Conservation (phyloP, 53 echinoderm and acorn worm genomes). For the Astropecten irregularis region DNA sequence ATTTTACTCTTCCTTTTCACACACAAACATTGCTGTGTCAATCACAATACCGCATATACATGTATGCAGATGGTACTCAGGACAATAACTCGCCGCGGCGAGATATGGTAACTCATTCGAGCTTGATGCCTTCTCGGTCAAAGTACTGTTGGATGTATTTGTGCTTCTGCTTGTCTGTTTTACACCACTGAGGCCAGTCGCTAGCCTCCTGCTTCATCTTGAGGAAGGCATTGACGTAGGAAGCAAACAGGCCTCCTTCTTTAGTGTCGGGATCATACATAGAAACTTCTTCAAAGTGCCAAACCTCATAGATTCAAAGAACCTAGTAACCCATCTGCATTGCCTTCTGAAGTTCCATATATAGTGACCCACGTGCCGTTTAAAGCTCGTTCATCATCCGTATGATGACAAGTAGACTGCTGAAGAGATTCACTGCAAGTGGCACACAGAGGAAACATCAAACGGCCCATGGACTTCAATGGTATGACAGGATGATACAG, state of each 20-base stretch:
- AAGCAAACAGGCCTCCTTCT: constrained; percentile 60
- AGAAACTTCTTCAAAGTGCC: constrained; percentile 53
- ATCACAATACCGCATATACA: no score
- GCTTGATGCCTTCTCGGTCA: constrained; percentile 47
- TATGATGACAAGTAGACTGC: constrained; percentile 4
- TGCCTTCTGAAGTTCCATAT: constrained; percentile 66
- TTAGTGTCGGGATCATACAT: constrained; percentile 29
- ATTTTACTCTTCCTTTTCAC: no score
- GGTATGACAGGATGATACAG: constrained; percentile 71
- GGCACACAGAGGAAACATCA: constrained; percentile 73
- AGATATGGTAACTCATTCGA: constrained; percentile 33
- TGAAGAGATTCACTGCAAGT: constrained; percentile 19
- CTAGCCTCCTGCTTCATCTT: constrained; percentile 79
- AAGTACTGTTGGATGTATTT: constrained; percentile 50
- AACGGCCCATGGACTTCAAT: constrained; percentile 24
- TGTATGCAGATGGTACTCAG: no score
- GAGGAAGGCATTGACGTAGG: constrained; percentile 64
- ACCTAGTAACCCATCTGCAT: constrained; percentile 61
- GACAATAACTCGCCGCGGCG: no score
- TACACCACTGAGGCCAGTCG: constrained; percentile 69
- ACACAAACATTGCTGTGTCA: no score
- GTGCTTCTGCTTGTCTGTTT: constrained; percentile 7
- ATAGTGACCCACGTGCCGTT: constrained; percentile 69
- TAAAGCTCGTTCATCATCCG: constrained; percentile 46
- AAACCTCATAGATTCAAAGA: constrained; percentile 59